phyloP scores from a whole-genome alignment of 2,888 invertebrate species.

The Limnephilus marmoratus region DNA sequence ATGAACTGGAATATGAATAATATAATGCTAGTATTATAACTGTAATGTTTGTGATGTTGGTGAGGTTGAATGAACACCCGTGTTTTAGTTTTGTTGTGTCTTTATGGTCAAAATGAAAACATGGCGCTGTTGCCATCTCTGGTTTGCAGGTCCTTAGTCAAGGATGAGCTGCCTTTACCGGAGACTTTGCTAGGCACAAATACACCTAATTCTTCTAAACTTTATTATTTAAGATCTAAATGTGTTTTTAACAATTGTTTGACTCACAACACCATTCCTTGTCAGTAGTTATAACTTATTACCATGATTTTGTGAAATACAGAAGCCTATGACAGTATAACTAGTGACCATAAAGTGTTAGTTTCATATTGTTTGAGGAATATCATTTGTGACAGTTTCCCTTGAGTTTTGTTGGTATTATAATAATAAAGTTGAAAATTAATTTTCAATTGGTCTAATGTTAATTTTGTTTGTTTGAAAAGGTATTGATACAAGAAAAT shows the following conservation, averaged over 20 bases:
- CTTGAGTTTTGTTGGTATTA: conserved; percentile 48
- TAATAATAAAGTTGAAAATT: conserved; percentile 65
- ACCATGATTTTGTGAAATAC: background rate
- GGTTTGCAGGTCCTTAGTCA: conserved; percentile 78
- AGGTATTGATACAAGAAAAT: conserved; percentile 90
- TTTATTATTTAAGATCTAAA: conserved; percentile 19
- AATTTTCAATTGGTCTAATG: conserved; percentile 78
- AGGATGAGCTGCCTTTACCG: conserved; percentile 44
- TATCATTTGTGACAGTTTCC: background rate
- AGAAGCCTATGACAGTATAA: background rate
- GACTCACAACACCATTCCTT: conserved; percentile 5
- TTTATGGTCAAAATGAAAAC: conserved; percentile 52
- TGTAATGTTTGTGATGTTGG: background rate
- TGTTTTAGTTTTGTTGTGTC: background rate
- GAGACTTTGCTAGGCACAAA: conserved; percentile 52
- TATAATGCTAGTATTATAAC: background rate
- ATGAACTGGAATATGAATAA: background rate
- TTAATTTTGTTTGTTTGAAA: conserved; percentile 89
- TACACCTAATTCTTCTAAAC: conserved; percentile 12
- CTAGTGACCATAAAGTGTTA: background rate
- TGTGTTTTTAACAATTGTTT: conserved; percentile 16
- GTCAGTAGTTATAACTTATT: background rate
- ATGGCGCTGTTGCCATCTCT: conserved; percentile 69
- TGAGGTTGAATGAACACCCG: background rate
- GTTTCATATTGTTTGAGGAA: background rate